Conservation (phyloP, 2,888 invertebrate genomes). For the Nymphalis urticae region DNA sequence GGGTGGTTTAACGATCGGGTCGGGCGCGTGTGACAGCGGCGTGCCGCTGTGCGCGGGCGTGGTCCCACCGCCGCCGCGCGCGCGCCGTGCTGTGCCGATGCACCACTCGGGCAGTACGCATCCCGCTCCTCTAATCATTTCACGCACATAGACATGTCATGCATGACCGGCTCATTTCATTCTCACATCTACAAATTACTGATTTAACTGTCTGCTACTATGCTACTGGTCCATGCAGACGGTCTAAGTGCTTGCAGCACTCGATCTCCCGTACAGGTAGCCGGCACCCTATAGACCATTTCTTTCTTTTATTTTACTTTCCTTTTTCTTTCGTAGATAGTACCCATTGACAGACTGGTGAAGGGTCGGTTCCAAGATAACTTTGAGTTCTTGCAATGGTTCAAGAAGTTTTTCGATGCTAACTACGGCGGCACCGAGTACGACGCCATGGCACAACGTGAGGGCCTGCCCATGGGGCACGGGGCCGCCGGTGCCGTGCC, state of each 20-base stretch:
- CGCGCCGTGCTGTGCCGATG: conserved; percentile 49
- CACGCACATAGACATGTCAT: conserved; percentile 51
- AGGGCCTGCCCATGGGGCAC: conserved; percentile 92
- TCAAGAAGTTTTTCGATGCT: conserved; percentile 99
- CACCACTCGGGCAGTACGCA: conserved; percentile 74
- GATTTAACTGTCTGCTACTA: background rate
- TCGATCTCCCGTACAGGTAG: conserved; percentile 46
- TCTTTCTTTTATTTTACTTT: conserved; percentile 60
- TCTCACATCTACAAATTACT: conserved; percentile 11
- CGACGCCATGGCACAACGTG: conserved; percentile 93
- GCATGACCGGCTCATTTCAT: conserved; percentile 22
- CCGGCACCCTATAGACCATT: conserved; percentile 54
- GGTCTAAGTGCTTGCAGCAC: conserved; percentile 13
- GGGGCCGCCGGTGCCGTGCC: conserved; percentile 84
- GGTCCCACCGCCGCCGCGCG: conserved; percentile 52
- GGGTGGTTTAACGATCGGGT: conserved; percentile 90
- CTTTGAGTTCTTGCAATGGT: conserved; percentile 99
- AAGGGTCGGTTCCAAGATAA: conserved; percentile 99
- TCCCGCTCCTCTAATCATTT: conserved; percentile 45
- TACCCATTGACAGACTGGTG: conserved; percentile 96
- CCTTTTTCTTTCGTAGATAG: conserved; percentile 86
- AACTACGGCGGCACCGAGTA: conserved; percentile 98
- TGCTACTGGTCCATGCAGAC: conserved; percentile 14
- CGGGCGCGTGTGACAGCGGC: conserved; percentile 81
- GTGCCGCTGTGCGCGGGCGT: conserved; percentile 70